Conservation (phyloP, 2,113 vertebrate species). For the Archocentrus centrarchus region DNA sequence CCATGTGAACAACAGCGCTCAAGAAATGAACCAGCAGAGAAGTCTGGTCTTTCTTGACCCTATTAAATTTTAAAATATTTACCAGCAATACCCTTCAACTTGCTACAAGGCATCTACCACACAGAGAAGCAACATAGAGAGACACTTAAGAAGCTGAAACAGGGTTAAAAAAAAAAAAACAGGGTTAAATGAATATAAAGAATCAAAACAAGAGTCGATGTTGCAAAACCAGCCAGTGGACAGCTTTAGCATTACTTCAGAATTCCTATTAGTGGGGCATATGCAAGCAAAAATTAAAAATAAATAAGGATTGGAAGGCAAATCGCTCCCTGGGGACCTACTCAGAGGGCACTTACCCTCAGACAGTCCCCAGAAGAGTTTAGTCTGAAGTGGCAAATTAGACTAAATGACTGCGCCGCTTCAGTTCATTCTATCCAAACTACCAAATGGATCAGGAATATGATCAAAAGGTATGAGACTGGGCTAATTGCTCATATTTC, state of each 20-base stretch:
- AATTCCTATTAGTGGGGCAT: background rate
- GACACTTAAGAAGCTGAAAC: background rate
- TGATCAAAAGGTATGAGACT: background rate
- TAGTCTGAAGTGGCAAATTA: background rate
- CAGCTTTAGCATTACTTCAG: background rate
- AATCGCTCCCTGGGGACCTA: background rate
- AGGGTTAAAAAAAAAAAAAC: background rate
- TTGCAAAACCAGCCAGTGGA: background rate
- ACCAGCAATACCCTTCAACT: background rate
- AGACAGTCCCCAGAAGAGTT: background rate
- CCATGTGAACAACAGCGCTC: background rate
- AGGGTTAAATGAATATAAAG: background rate
- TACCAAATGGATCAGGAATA: background rate
- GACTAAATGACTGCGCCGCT: background rate
- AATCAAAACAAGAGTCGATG: fast-evolving
- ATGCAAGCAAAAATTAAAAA: background rate
- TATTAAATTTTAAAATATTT: constrained; percentile 4
- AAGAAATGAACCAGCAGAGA: background rate
- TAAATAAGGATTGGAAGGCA: background rate
- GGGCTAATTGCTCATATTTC: background rate
- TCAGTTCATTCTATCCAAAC: background rate
- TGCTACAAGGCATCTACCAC: background rate
- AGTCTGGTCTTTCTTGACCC: background rate
- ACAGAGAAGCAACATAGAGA: fast-evolving
- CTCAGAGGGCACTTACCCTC: background rate